These are phyloP conservation scores for Cerastis rubricosa DNA, from an alignment of 2,888 invertebrate species.

Conservation along the genomic window DNA sequence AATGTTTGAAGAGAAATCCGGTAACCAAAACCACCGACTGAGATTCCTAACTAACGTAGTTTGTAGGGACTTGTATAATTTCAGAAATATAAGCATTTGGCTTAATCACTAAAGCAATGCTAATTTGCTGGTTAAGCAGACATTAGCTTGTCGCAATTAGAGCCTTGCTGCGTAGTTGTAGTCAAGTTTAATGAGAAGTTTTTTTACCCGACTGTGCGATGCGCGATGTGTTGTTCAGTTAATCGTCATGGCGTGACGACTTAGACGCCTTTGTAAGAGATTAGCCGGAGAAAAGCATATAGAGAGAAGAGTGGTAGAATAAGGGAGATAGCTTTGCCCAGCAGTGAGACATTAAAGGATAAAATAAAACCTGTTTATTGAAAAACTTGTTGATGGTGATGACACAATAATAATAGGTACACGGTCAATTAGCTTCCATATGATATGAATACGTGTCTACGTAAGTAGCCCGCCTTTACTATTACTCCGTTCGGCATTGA, in stretches of 20 bases:
- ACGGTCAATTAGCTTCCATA: neutral
- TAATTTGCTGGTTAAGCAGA: neutral
- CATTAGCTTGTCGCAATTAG: neutral
- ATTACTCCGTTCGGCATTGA: neutral
- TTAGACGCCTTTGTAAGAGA: neutral
- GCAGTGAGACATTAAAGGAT: neutral
- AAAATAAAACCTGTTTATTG: constrained; percentile 29
- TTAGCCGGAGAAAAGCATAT: neutral
- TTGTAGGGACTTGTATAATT: neutral
- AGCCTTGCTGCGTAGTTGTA: too few relatives aligned
- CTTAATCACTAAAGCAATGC: neutral
- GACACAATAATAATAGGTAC: neutral
- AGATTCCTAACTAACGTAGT: neutral
- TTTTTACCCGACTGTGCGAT: too few relatives aligned
- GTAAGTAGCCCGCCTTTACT: too few relatives aligned
- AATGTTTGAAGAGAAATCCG: neutral
- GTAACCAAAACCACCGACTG: neutral
- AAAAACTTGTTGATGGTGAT: neutral
- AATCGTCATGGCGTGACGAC: neutral
- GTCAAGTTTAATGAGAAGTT: too few relatives aligned
- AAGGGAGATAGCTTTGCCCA: neutral
- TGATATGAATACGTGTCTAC: neutral
- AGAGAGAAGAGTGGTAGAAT: neutral
- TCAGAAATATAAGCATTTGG: neutral
- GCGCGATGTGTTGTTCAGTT: too few relatives aligned